Evolutionary conservation across 1,140 invertebrate species (phyloP).

Genomic region (Plectus sambesii): DNA sequence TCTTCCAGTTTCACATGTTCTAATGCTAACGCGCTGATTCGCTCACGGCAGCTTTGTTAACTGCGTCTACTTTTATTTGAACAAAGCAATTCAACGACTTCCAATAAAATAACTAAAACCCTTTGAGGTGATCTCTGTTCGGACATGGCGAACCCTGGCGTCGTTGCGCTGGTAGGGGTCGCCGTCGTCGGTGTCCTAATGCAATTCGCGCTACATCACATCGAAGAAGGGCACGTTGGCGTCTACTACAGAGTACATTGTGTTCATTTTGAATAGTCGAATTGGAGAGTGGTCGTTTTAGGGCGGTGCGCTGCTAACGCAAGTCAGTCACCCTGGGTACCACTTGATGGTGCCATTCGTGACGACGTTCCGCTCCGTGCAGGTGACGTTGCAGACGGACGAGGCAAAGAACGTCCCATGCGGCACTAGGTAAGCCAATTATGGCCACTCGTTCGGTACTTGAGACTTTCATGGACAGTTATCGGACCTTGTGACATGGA

Average conservation of each 20-base stretch:
- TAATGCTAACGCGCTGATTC: too few relatives aligned
- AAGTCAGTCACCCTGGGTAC: constrained; percentile 68
- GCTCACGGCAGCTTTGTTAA: neutral
- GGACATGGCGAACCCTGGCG: constrained; percentile 8
- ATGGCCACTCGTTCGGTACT: constrained; percentile 47
- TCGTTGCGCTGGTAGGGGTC: neutral
- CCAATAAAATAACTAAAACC: neutral
- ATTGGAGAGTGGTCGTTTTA: constrained; percentile 46
- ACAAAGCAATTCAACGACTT: neutral
- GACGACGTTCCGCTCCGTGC: constrained; percentile 66
- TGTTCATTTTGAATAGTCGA: constrained; percentile 31
- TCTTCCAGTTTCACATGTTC: neutral
- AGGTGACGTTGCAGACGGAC: constrained; percentile 59
- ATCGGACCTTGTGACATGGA: too few relatives aligned
- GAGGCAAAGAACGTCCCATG: constrained; percentile 86
- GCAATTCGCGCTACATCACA: constrained; percentile 4
- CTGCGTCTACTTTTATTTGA: constrained; percentile 1
- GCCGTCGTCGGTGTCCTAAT: constrained; percentile 1
- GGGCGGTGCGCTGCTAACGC: constrained; percentile 68
- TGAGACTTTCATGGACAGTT: too few relatives aligned
- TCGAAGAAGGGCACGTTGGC: constrained; percentile 60
- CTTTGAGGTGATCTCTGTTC: neutral
- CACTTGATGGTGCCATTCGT: constrained; percentile 79
- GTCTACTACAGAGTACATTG: constrained; percentile 67
- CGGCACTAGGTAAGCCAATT: constrained; percentile 57